phyloP scores from a whole-genome alignment of 1,140 invertebrate genomes.

The Cherax destructor region DNA sequence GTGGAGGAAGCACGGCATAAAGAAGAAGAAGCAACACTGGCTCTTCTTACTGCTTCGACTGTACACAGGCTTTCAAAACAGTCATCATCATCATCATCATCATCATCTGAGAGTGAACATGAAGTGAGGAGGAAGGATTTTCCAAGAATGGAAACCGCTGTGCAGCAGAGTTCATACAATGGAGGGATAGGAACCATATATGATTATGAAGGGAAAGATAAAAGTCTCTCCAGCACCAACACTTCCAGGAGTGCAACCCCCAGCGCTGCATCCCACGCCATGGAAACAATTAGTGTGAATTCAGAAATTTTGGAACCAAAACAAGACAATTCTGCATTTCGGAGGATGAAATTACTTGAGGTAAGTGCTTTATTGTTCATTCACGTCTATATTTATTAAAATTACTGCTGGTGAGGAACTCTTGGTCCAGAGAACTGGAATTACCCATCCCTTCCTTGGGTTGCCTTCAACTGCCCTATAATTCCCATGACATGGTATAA shows the following conservation, averaged over 20 bases:
- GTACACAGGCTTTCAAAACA: slow-evolving; percentile 88
- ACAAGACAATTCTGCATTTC: neutral
- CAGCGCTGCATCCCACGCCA: neutral
- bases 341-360: slow-evolving; percentile 52
- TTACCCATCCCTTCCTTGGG: too few relatives aligned
- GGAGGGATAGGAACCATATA: slow-evolving; percentile 84
- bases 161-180: slow-evolving; percentile 89
- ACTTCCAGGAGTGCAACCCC: slow-evolving; percentile 34
- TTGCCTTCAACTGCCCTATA: too few relatives aligned
- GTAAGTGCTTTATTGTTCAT: slow-evolving; percentile 2
- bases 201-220: slow-evolving; percentile 79
- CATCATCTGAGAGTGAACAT: slow-evolving; percentile 76
- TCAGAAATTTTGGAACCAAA: neutral
- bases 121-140: slow-evolving; percentile 81
- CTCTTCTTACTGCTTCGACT: slow-evolving; percentile 84
- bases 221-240: neutral
- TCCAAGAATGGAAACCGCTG: slow-evolving; percentile 87
- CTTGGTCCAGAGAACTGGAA: too few relatives aligned
- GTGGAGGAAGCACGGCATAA: slow-evolving; percentile 88
- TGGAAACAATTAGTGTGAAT: neutral
- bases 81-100: slow-evolving; percentile 64
- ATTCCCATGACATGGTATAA: too few relatives aligned
- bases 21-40: slow-evolving; percentile 86
- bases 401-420: too few relatives aligned
- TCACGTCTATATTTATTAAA: neutral